Percentiles rank a stretch among this genome's conserved stretches.
phyloP scores from a whole-genome alignment of 2,797 vertebrate genomes.

The Onychomys arenicola region DNA sequence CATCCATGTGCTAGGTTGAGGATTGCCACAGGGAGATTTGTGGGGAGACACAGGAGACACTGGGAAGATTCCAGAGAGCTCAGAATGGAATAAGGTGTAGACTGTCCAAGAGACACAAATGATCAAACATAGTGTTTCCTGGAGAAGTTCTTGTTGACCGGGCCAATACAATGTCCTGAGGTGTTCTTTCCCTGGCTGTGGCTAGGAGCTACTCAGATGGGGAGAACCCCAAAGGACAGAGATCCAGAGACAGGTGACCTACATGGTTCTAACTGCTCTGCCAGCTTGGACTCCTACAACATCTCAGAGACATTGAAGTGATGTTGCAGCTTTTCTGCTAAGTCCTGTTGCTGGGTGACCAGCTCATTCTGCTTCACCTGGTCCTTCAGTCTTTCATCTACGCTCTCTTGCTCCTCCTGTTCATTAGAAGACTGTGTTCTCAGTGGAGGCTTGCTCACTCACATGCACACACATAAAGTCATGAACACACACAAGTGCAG shows the following conservation, averaged over 20 bases:
- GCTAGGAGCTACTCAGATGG: neutral
- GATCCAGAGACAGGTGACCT: no score
- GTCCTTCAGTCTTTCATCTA: no score
- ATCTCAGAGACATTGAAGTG: accelerated
- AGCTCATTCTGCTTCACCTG: neutral
- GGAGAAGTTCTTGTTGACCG: no score
- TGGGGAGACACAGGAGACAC: no score
- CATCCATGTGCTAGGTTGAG: no score
- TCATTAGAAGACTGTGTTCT: neutral
- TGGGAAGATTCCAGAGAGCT: no score
- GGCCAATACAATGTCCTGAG: no score
- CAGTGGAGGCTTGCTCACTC: neutral
- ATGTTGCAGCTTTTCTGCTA: neutral
- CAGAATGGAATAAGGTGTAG: no score
- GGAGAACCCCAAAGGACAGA: neutral
- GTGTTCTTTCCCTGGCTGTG: neutral
- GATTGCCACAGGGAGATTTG: no score
- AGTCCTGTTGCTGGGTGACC: neutral
- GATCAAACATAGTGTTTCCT: no score
- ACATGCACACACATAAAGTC: neutral
- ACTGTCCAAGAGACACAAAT: no score
- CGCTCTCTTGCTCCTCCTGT: neutral
- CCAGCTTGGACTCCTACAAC: neutral
- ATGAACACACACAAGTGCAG: neutral
- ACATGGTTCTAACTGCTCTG: neutral